Base-by-base conservation (phyloP, 2,888 invertebrate species). In the Mechanitis messenoides region DNA sequence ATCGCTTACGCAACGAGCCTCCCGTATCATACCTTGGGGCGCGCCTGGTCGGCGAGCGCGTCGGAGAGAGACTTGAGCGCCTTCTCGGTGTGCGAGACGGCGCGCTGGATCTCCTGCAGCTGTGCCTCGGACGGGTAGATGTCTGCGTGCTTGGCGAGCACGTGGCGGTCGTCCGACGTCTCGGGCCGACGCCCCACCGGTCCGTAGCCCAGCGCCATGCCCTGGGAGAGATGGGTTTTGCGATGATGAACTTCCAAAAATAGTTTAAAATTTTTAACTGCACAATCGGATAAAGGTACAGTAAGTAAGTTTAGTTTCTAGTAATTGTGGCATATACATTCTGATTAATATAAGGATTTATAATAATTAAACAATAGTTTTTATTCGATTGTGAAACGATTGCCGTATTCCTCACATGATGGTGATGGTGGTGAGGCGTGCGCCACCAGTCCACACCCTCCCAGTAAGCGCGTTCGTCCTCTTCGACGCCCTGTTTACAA, bases 91-190 rank as follows among this genome's bases (percentile, higher is more conserved):
- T 97, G 95, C 3, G 96, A 95, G 12, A 98, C 98, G 70, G 96
- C 95, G 74, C 95, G 95, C 84, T 98, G 98, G 63, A 98, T 96
- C 61, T 94, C 93, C 81, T 95, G 94, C 68, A 97, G 87, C 89
- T 98, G 97, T 72, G 93, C 94, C 84, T 98, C 98, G 75, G 94
- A 93, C 1, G 98, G 98, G 91, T 98, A 98, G 73, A 99, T 97
- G 68, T 95, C 95, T 0, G 96, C 94, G 85, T 99, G 98, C 74
- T 96, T 95, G 58, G 96, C 95, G 82, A 97, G 93, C 62, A 98
- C 97, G 89, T 98, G 98, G 9, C 97, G 94, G 88, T 99, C 99
- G 87, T 99, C 98, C 28, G 95, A 94, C n/a, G 97, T 96, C 84
- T 98, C 98, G 0, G 96, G 95, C 57, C 97, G 93, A 33, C 97